Evolutionary conservation across 2,797 vertebrate genomes (phyloP).

Genomic region (Halcyon leucocephala): DNA sequence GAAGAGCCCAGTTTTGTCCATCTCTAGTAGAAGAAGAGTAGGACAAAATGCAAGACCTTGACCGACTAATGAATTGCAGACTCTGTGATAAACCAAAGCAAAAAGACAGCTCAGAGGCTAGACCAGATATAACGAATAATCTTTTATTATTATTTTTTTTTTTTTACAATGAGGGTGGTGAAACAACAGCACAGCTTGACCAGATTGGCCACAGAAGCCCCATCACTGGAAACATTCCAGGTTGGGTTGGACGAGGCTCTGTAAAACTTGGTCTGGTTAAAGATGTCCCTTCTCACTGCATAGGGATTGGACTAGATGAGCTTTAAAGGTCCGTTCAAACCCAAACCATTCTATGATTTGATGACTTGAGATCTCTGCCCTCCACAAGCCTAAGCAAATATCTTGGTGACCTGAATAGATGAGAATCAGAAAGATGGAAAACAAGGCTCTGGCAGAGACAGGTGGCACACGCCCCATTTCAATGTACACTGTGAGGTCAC

Average conservation of each 20-base stretch:
- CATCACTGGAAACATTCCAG: neutral
- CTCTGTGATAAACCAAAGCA: neutral
- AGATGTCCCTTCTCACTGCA: neutral
- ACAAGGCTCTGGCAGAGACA: neutral
- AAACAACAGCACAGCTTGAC: neutral
- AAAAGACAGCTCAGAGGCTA: neutral
- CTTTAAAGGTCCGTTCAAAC: neutral
- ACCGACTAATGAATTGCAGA: neutral
- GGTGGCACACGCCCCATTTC: neutral
- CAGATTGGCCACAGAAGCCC: neutral
- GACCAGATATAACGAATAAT: neutral
- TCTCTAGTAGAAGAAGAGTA: neutral
- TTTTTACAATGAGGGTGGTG: neutral
- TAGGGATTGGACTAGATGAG: neutral
- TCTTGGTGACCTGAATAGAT: neutral
- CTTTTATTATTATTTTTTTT: no score
- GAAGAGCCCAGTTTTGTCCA: neutral
- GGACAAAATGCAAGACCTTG: neutral
- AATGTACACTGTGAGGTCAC: accelerated
- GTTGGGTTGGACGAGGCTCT: neutral
- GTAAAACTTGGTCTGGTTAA: neutral
- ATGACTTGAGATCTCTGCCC: neutral
- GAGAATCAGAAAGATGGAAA: neutral
- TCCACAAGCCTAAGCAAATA: neutral
- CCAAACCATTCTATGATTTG: neutral